These are phyloP conservation scores for Tipula helvola DNA, from an alignment of 2,888 invertebrate genomes.

Conservation along the genomic window DNA sequence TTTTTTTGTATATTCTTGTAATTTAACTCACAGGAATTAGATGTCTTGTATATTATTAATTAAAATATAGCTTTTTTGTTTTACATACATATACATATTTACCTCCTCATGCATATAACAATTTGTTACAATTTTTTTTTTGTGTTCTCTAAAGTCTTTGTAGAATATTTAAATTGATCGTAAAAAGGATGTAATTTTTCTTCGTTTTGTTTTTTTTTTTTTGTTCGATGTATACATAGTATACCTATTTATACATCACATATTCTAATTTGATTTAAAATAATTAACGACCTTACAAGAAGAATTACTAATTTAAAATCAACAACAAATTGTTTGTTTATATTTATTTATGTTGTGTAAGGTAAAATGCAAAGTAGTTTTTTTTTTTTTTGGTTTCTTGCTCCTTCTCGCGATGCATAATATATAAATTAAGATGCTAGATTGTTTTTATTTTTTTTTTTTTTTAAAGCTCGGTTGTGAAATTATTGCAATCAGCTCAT, in stretches of 20 bases:
- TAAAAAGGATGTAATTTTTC: neutral
- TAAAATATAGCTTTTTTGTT: neutral
- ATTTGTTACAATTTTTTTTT: neutral
- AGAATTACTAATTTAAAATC: neutral
- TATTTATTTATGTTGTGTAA: neutral
- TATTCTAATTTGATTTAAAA: neutral
- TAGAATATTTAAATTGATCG: neutral
- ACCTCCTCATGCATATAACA: neutral
- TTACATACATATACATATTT: neutral
- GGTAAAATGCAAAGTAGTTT: neutral
- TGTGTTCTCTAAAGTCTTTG: neutral
- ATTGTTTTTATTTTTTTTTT: neutral
- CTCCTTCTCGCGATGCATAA: neutral
- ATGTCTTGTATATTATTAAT: neutral
- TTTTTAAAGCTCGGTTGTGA: neutral
- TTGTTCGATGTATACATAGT: neutral
- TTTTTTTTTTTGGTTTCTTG: neutral
- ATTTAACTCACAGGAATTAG: neutral
- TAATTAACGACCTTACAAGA: conserved; percentile 4
- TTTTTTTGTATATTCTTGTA: neutral
- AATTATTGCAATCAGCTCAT: neutral
- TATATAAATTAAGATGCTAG: conserved; percentile 4
- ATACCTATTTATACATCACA: too few relatives aligned
- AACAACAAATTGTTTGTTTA: neutral
- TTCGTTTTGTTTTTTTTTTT: neutral